These are phyloP conservation scores for Leuciscus waleckii DNA, from an alignment of 2,797 vertebrate genomes.

Conservation along the genomic window DNA sequence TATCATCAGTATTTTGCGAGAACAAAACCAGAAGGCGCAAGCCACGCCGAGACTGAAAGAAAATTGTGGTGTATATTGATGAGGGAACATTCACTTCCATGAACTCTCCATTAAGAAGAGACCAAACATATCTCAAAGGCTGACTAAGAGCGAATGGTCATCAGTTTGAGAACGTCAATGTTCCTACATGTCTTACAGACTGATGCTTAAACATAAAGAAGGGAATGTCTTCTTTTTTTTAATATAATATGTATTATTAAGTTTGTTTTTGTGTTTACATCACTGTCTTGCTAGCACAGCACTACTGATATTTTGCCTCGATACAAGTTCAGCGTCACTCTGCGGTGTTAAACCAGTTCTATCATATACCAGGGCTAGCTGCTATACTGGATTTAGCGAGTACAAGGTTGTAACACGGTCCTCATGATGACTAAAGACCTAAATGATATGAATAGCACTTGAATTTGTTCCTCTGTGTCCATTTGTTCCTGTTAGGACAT, in stretches of 20 bases:
- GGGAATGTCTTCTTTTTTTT: conserved; percentile 75
- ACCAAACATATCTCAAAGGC: background rate
- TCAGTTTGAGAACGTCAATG: conserved; percentile 46
- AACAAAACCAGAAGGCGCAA: conserved; percentile 50
- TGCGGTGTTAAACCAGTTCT: conserved; percentile 38
- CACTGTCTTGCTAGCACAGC: conserved; percentile 74
- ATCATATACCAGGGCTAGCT: conserved; percentile 56
- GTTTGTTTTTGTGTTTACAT: conserved; percentile 71
- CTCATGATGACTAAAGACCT: conserved; percentile 54
- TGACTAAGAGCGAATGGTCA: conserved; percentile 18
- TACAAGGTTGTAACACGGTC: conserved; percentile 57
- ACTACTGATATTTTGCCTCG: conserved; percentile 76
- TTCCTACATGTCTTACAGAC: conserved; percentile 41
- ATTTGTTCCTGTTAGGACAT: conserved; percentile 62
- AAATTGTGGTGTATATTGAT: conserved; percentile 25
- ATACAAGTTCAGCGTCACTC: conserved; percentile 69
- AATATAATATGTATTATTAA: conserved; percentile 74
- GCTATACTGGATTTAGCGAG: conserved; percentile 44
- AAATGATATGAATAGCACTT: conserved; percentile 69
- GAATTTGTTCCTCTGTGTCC: conserved; percentile 54
- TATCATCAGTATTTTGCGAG: conserved; percentile 65
- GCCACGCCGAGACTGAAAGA: conserved; percentile 30
- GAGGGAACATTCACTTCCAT: conserved; percentile 15
- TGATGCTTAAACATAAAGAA: conserved; percentile 61
- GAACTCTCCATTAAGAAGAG: conserved; percentile 29